Evolutionary conservation across 2,888 invertebrate genomes (phyloP).

Genomic region (Oscheius sp.): DNA sequence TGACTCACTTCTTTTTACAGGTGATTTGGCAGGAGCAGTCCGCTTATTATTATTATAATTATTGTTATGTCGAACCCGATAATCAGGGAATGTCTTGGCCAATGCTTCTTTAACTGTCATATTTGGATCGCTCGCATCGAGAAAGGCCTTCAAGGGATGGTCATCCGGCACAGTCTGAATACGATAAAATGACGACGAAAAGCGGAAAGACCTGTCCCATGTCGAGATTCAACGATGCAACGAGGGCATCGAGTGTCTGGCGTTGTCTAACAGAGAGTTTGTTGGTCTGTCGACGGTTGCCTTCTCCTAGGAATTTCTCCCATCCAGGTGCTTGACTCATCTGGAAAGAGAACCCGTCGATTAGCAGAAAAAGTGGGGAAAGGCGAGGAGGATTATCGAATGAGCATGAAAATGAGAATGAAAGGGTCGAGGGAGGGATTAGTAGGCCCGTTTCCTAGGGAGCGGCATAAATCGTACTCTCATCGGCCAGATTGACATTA

Average conservation of each 20-base stretch:
- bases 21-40: background rate
- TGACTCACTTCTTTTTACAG: background rate
- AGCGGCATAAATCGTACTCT: background rate
- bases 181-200: background rate
- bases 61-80: slow-evolving; percentile 31
- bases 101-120: slow-evolving; percentile 30
- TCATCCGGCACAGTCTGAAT: slow-evolving; percentile 4
- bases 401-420: background rate
- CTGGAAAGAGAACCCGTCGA: too few species aligned
- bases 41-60: too few species aligned
- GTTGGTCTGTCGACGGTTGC: background rate
- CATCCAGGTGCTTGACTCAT: slow-evolving; percentile 1
- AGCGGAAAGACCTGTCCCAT: background rate
- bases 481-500: too few species aligned
- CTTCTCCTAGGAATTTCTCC: background rate
- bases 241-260: background rate
- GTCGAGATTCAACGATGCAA: slow-evolving; percentile 1
- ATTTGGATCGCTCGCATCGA: background rate
- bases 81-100: slow-evolving; percentile 32
- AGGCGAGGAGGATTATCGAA: too few species aligned
- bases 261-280: background rate
- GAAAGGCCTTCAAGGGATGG: slow-evolving; percentile 29
- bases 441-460: background rate
- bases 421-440: background rate
- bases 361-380: background rate